Conservation (phyloP, 2,113 vertebrate genomes). For the Triplophysa siluroides region DNA sequence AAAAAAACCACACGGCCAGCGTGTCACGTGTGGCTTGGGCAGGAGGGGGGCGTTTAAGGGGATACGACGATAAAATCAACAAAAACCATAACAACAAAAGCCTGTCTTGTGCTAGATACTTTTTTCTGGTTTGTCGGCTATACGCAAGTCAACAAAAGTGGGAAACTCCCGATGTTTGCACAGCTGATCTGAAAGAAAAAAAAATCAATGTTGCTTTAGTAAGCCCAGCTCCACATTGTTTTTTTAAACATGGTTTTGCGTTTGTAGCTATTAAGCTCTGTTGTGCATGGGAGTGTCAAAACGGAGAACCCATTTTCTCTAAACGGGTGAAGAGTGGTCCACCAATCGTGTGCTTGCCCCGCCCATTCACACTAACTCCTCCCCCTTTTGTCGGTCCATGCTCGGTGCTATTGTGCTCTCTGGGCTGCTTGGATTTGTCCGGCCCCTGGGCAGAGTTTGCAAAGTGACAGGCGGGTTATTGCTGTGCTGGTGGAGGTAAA, state of each 20-base stretch:
- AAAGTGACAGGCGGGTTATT: conserved; percentile 61
- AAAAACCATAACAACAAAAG: conserved; percentile 20
- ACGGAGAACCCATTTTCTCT: conserved; percentile 40
- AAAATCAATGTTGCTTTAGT: conserved; percentile 75
- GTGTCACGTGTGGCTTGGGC: conserved; percentile 26
- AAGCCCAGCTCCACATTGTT: conserved; percentile 70
- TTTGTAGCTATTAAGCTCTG: conserved; percentile 47
- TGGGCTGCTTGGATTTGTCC: conserved; percentile 70
- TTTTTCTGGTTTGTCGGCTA: conserved; percentile 38
- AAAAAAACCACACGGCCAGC: conserved; percentile 51
- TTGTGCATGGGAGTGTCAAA: conserved; percentile 75
- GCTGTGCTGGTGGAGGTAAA: conserved; percentile 96
- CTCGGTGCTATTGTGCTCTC: conserved; percentile 85
- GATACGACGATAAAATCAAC: conserved; percentile 5
- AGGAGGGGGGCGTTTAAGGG: conserved; percentile 13
- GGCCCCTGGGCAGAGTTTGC: conserved; percentile 43
- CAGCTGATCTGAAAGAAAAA: conserved; percentile 50
- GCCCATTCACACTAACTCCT: conserved; percentile 79
- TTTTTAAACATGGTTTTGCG: conserved; percentile 38
- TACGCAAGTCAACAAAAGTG: conserved; percentile 43
- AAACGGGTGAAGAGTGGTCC: conserved; percentile 13
- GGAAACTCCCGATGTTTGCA: conserved; percentile 16
- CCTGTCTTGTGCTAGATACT: conserved; percentile 48
- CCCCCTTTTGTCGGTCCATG: conserved; percentile 80
- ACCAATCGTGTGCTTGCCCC: conserved; percentile 14